Evolutionary conservation across 2,797 vertebrate genomes (phyloP), one percentile per base, ranked within the genome.

Genomic region (Galaxias olidus): DNA sequence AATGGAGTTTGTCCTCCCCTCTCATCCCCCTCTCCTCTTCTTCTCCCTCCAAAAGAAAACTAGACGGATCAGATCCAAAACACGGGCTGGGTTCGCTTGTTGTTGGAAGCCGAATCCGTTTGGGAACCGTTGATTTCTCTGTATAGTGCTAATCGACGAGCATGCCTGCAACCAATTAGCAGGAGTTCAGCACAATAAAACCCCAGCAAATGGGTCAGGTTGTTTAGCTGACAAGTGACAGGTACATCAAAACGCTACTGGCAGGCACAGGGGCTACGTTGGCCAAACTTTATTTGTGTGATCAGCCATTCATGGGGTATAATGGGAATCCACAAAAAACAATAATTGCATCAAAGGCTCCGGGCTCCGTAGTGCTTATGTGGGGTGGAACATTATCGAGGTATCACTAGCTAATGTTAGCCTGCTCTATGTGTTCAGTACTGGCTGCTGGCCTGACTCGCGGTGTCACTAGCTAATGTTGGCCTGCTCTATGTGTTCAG

Each of bases 41-140:
- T 30, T 30, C 2, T 30, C 30, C 48, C 51, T 63, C 47, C 17
- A 18, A 59, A 73, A 61, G 60, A 41, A 30, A 60, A 67, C 57
- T 55, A 42, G 59, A 77, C 62, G 59, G 17, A 73, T 71, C 20
- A 41, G 49, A 63, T 57, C 43, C 41, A 19, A 55, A 20, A 47
- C 47, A 46, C 13, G 44, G 49, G 52, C 52, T 51, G 19, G 51
- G 47, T 41, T 61, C 1, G 20, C 58, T 47, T 12, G 10, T 47
- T 12, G 10, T 30, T 30, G 6, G 30, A 30, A 30, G 30, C 30
- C 30, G 30, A 30, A 2, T 30, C 30, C 30, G 30, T 30, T 30
- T 6, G 30, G 60, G 48, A 10, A 6, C 14, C 45, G 46, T 59
- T 48, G 8, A 63, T 67, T 66, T 75, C 54, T 69, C 53, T 41